Conservation (phyloP, 2,113 vertebrate genomes). For the Falcunculus frontatus region DNA sequence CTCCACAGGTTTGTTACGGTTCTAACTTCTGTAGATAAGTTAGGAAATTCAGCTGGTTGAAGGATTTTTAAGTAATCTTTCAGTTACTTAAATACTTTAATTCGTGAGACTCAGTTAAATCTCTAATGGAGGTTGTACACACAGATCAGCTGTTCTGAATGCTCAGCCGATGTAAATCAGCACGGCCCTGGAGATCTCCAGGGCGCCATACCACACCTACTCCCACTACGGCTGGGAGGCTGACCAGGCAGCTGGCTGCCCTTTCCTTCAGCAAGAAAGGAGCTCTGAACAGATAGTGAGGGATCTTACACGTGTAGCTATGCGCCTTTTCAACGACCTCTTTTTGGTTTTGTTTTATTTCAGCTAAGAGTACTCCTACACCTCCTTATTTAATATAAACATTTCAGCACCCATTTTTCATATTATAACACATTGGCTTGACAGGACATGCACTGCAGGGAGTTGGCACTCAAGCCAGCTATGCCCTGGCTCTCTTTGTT, state of each 20-base stretch:
- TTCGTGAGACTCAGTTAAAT: neutral
- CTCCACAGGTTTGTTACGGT: neutral
- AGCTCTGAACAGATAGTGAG: neutral
- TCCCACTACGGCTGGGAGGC: neutral
- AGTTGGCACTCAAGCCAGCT: neutral
- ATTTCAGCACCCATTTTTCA: neutral
- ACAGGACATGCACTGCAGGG: neutral
- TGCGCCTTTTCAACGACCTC: neutral
- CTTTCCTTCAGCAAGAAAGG: neutral
- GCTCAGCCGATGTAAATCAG: neutral
- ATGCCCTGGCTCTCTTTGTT: neutral
- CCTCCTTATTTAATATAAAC: neutral
- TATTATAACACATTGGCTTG: neutral
- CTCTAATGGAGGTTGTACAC: neutral
- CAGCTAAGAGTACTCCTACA: neutral
- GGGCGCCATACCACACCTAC: accelerated
- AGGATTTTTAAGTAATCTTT: neutral
- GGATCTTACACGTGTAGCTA: neutral
- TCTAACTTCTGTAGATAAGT: neutral
- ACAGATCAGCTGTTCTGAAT: neutral
- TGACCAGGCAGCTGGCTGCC: neutral
- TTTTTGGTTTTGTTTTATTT: neutral
- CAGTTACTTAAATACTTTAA: neutral
- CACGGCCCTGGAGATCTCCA: neutral
- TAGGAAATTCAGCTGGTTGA: neutral